Conservation (phyloP, 1,140 invertebrate species). For the Arion vulgaris region DNA sequence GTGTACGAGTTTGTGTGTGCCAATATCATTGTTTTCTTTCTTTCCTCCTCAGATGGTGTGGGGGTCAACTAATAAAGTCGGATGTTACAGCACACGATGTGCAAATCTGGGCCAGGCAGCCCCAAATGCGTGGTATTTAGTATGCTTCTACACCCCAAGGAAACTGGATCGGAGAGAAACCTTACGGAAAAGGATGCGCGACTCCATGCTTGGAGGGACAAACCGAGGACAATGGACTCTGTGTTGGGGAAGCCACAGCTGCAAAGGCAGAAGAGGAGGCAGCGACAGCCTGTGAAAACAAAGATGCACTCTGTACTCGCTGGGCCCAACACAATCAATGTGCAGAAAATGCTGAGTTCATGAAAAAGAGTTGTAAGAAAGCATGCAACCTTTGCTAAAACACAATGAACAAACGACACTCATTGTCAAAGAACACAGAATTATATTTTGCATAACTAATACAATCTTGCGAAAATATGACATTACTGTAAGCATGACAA, state of each 20-base stretch:
- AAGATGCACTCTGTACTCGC: background rate
- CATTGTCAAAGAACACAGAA: no score
- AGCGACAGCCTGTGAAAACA: background rate
- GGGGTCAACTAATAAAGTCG: conserved; percentile 12
- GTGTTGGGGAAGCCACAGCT: background rate
- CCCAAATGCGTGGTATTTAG: conserved; percentile 26
- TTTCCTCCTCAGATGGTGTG: conserved; percentile 24
- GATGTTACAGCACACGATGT: conserved; percentile 19
- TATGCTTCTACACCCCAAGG: conserved; percentile 38
- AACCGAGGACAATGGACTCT: conserved; percentile 19
- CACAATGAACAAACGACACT: no score
- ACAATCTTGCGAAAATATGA: no score
- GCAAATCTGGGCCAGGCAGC: background rate
- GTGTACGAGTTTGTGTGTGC: no score
- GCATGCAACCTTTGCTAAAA: background rate
- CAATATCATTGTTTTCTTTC: no score
- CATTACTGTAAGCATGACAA: no score
- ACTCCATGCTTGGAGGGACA: background rate
- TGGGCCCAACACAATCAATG: conserved; percentile 15
- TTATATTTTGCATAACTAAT: no score
- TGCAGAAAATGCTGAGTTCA: background rate
- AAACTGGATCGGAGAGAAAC: conserved; percentile 37
- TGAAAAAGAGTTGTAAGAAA: background rate
- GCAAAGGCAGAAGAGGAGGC: background rate
- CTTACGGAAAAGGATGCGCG: conserved; percentile 8